phyloP scores from a whole-genome alignment of 1,140 invertebrate genomes.

The Trichomalopsis sarcophagae region DNA sequence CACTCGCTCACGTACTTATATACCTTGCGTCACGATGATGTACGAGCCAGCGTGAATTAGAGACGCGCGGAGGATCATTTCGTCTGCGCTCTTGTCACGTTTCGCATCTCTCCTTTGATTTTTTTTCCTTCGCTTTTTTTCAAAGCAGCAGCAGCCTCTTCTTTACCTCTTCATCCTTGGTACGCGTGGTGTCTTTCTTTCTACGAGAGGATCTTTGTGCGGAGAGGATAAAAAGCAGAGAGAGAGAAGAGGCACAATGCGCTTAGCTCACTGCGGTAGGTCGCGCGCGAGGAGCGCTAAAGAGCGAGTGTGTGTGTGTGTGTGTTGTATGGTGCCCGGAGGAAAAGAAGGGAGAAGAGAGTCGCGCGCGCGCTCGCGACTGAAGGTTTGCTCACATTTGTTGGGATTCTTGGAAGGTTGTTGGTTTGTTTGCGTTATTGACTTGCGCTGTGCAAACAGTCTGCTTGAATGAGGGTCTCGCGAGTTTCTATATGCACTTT shows the following conservation, averaged over 20 bases:
- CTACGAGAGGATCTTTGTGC: neutral
- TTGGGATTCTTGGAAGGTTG: neutral
- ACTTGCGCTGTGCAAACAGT: neutral
- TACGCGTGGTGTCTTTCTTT: neutral
- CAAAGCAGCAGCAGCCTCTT: neutral
- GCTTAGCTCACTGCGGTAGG: constrained; percentile 40
- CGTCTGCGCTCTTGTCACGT: constrained; percentile 12
- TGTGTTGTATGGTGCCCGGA: neutral
- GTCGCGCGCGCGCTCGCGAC: neutral
- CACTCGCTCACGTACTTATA: neutral
- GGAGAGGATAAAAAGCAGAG: neutral
- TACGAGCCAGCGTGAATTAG: constrained; percentile 34
- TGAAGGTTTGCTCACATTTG: neutral
- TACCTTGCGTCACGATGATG: constrained; percentile 29
- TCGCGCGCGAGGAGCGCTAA: constrained; percentile 1
- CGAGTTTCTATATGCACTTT: neutral
- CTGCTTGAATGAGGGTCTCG: neutral
- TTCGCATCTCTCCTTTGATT: constrained; percentile 2
- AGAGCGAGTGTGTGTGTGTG: neutral
- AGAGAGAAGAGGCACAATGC: constrained; percentile 3
- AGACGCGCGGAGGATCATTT: constrained; percentile 13
- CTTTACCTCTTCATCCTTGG: constrained; percentile 20
- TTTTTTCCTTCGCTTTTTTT: neutral
- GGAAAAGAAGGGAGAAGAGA: neutral
- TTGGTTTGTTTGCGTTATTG: neutral